phyloP scores from a whole-genome alignment of 2,113 vertebrate species.

The Sinocyclocheilus anshuiensis region DNA sequence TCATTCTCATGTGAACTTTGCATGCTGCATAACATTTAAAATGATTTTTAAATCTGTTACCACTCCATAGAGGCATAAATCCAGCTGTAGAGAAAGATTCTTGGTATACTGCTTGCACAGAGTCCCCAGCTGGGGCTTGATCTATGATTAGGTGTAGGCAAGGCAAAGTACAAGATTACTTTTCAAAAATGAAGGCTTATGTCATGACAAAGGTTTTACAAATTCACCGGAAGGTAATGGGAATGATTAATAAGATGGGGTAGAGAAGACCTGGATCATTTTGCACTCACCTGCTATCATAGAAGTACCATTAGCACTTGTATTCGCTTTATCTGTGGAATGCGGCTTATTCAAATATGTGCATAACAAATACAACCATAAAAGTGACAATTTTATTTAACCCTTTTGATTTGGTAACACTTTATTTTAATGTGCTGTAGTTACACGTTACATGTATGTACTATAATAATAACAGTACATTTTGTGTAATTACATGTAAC shows the following conservation, averaged over 20 bases:
- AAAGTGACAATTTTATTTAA: not conserved
- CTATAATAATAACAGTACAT: not conserved
- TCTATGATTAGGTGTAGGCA: slow-evolving; percentile 28
- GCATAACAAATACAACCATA: not conserved
- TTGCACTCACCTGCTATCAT: not conserved
- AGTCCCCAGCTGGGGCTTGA: not conserved
- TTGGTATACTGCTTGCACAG: not conserved
- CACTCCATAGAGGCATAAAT: slow-evolving; percentile 28
- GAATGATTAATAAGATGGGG: slow-evolving; percentile 12
- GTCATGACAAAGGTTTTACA: slow-evolving; percentile 28
- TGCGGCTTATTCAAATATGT: not conserved
- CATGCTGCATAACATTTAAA: slow-evolving; percentile 15
- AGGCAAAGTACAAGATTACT: not conserved
- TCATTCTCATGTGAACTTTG: slow-evolving; percentile 4
- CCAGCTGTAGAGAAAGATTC: slow-evolving; percentile 1
- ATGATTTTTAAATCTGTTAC: slow-evolving; percentile 25
- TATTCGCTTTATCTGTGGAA: not conserved
- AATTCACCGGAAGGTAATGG: slow-evolving; percentile 14
- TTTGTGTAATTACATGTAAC: not conserved
- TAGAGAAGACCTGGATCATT: not conserved
- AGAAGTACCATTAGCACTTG: not conserved
- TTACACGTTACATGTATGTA: not conserved
- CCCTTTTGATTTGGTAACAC: not conserved
- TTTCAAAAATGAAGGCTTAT: slow-evolving; percentile 22
- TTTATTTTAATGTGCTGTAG: not conserved